phyloP scores from a whole-genome alignment of 2,113 vertebrate species.

The Nothocercus nigrocapillus region DNA sequence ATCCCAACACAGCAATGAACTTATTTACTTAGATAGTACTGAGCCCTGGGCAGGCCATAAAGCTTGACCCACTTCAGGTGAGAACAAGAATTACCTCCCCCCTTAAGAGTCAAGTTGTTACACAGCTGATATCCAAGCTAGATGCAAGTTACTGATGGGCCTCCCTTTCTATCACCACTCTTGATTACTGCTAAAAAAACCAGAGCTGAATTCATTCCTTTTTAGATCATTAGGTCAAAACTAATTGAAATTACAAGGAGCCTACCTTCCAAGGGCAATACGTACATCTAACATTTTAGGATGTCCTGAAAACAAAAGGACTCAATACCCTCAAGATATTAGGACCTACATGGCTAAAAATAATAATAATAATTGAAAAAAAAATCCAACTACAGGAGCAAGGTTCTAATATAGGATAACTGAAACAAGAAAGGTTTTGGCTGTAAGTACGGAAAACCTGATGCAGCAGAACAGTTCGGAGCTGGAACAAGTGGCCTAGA shows the following conservation, averaged over 20 bases:
- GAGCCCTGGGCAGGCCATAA: neutral
- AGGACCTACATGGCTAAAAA: neutral
- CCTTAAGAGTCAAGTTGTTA: neutral
- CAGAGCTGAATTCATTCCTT: neutral
- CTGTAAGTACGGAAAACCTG: neutral
- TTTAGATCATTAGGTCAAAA: neutral
- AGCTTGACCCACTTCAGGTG: neutral
- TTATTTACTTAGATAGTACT: neutral
- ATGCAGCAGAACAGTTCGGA: neutral
- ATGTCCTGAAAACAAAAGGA: neutral
- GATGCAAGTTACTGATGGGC: neutral
- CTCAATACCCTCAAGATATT: neutral
- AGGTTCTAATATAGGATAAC: accelerated
- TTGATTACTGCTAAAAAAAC: neutral
- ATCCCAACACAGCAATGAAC: neutral
- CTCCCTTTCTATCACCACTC: neutral
- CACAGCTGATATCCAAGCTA: neutral
- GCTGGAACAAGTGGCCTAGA: neutral
- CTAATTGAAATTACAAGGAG: neutral
- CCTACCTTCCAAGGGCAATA: neutral
- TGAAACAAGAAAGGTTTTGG: neutral
- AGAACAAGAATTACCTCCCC: accelerated
- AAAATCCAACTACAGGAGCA: neutral
- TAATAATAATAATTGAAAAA: neutral
- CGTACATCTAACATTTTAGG: neutral